Base-by-base conservation (phyloP, 2,888 invertebrate genomes). In the Metacarcinus magister region DNA sequence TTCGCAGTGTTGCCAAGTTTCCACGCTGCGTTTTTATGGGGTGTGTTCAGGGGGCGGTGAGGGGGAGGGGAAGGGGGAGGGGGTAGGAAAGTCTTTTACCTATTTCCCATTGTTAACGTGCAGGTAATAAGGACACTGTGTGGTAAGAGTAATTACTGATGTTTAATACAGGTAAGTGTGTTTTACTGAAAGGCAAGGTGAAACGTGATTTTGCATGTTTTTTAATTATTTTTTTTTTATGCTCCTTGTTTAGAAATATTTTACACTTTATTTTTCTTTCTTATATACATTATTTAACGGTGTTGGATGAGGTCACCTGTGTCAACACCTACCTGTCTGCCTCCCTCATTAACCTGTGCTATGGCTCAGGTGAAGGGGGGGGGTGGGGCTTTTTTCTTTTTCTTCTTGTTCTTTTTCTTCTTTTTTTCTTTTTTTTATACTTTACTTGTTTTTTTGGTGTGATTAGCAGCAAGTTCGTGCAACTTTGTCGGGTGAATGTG, bases 1-100 rank as follows among this genome's bases (percentile, higher is more conserved):
- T 82, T 82, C 67, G 82, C 82, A 13, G 82, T 32, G 82, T 82
- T 82, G 82, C 82, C 82, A 82, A 32, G 82, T 82, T 82, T 82
- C 82, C 32, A 28, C 67, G 67, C 10, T n/a, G 82, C 28, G 5
- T 28, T 82, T 82, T 82, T 82, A 32, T 32, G 28, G 82, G 82
- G 82, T 28, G 32, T 32, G 82, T 13, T 5, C 7, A 13, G 82
- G 19, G 8, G 82, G 5, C 32, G 28, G 28, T n/a, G 1, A 28
- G 32, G 13, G 82, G 32, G 32, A 32, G 19, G 82, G 32, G 28
- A 32, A 32, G 82, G 82, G 32, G 32, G 32, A 32, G 8, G 82
- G 82, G 5, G 8, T 4, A 8, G 32, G 32, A 13, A 32, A 10
- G 82, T 67, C n/a, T 67, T 67, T 67, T 67, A n/a, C 82, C 82